phyloP scores from a whole-genome alignment of 2,888 invertebrate genomes.

The Octodonta nipae region DNA sequence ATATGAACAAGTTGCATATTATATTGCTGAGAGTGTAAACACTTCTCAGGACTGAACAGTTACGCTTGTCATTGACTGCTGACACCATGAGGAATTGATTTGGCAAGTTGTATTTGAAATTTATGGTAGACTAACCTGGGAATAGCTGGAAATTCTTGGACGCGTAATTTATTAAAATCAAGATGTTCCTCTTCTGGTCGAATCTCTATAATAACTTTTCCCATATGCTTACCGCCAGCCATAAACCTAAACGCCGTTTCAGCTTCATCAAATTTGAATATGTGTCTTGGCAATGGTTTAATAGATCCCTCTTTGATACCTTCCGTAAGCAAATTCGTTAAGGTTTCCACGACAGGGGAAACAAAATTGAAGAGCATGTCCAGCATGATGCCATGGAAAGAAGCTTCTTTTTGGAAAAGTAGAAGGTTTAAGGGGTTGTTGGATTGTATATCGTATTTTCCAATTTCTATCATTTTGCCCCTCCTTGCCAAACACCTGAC shows the following conservation, averaged over 20 bases:
- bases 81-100: no score
- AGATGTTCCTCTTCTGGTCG: slow-evolving; percentile 25
- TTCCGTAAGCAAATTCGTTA: slow-evolving; percentile 4
- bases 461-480: slow-evolving; percentile 72
- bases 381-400: slow-evolving; percentile 66
- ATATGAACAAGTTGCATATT: no score
- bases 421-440: slow-evolving; percentile 53
- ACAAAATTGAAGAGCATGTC: slow-evolving; percentile 34
- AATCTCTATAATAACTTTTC: slow-evolving; percentile 47
- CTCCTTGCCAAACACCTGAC: slow-evolving; percentile 45
- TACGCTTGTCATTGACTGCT: no score
- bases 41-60: no score
- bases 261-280: slow-evolving; percentile 51
- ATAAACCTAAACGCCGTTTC: slow-evolving; percentile 59
- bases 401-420: slow-evolving; percentile 54
- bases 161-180: no score
- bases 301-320: slow-evolving; percentile 42
- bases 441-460: slow-evolving; percentile 65
- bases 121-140: no score
- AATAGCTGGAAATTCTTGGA: no score
- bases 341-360: slow-evolving; percentile 6
- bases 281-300: slow-evolving; percentile 50
- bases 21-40: no score
- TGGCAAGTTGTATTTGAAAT: no score
- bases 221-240: slow-evolving; percentile 64